A percentile compares a stretch with the other conserved stretches of the same genome.
phyloP scores from a whole-genome alignment of 2,888 invertebrate genomes.

The Drosophila meridiana region DNA sequence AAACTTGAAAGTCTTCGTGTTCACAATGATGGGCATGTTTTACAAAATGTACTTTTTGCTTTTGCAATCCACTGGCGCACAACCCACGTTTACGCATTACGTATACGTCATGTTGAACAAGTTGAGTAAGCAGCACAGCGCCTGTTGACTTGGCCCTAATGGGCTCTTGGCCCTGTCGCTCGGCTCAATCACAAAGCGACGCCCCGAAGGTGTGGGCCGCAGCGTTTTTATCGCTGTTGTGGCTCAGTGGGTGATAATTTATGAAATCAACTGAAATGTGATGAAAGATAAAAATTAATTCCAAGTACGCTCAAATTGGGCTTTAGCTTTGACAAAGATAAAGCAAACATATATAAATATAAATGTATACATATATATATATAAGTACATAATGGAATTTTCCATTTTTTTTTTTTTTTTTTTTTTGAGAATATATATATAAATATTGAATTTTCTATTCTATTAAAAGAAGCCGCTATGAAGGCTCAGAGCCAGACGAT shows the following conservation, averaged over 20 bases:
- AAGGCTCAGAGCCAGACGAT: too few relatives aligned
- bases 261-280: conserved; percentile 68
- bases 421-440: too few relatives aligned
- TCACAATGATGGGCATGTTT: conserved; percentile 80
- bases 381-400: too few relatives aligned
- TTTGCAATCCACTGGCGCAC: conserved; percentile 31
- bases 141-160: conserved; percentile 59
- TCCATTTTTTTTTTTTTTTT: too few relatives aligned
- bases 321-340: background rate
- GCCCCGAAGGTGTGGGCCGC: conserved; percentile 7
- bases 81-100: conserved; percentile 27
- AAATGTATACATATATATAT: too few relatives aligned
- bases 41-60: conserved; percentile 67
- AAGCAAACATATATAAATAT: background rate
- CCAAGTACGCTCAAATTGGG: conserved; percentile 32
- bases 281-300: conserved; percentile 61
- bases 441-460: too few relatives aligned
- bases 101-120: conserved; percentile 63
- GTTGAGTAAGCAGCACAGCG: conserved; percentile 38
- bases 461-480: too few relatives aligned
- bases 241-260: conserved; percentile 61
- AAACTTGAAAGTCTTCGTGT: conserved; percentile 68
- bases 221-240: conserved; percentile 41
- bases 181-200: conserved; percentile 28
- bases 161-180: conserved; percentile 52